phyloP scores from a whole-genome alignment of 2,888 invertebrate species.

The Eristalis pertinax region DNA sequence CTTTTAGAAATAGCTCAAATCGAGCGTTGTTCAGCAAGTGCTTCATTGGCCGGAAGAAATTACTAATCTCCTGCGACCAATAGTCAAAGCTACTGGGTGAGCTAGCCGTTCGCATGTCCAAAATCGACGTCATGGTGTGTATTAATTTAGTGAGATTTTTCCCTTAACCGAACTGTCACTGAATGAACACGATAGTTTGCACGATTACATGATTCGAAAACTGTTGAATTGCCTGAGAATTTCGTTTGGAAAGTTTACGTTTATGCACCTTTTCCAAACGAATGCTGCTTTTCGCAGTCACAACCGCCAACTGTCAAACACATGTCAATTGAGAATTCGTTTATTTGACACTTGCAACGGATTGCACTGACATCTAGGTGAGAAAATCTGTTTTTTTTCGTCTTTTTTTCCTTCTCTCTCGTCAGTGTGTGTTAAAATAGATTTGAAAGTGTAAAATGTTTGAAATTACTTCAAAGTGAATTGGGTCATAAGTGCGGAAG shows the following conservation, averaged over 20 bases:
- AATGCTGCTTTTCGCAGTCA: constrained; percentile 25
- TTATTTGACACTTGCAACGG: constrained; percentile 12
- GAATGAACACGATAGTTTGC: background rate
- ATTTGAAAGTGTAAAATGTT: background rate
- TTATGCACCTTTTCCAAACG: constrained; percentile 9
- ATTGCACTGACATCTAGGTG: constrained; percentile 36
- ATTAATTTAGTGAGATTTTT: constrained; percentile 12
- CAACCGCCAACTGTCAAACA: constrained; percentile 29
- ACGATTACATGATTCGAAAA: constrained; percentile 46
- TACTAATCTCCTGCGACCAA: constrained; percentile 79
- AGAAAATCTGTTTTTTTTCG: background rate
- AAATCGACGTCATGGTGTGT: constrained; percentile 79
- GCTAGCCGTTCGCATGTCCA: constrained; percentile 79
- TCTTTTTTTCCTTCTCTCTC: background rate
- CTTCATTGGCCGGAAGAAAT: constrained; percentile 80
- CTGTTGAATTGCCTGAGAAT: constrained; percentile 2
- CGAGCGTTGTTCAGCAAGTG: constrained; percentile 78
- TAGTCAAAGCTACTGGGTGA: constrained; percentile 74
- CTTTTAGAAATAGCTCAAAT: constrained; percentile 79
- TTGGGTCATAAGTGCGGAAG: background rate
- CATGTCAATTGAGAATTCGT: background rate
- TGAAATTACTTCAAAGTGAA: background rate
- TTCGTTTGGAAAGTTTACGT: constrained; percentile 10
- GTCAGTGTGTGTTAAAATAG: background rate
- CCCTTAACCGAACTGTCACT: background rate